Evolutionary conservation across 2,113 vertebrate genomes (phyloP).

Genomic region (Piaya cayana): DNA sequence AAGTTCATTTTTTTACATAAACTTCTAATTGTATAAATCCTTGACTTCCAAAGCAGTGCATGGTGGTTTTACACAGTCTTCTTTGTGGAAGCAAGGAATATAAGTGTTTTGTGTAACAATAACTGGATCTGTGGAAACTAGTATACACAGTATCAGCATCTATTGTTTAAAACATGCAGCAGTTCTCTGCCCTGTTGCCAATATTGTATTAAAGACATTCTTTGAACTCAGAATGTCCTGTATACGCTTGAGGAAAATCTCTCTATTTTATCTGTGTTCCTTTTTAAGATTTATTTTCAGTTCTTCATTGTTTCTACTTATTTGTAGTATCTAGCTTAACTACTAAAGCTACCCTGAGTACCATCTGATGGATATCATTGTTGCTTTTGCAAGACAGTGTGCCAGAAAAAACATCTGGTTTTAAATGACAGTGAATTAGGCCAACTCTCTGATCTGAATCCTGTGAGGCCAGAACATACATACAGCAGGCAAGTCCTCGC

Average conservation of each 20-base stretch:
- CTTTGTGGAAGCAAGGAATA: background rate
- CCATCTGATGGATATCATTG: conserved; percentile 38
- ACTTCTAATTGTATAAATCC: background rate
- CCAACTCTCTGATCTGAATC: conserved; percentile 49
- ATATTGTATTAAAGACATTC: background rate
- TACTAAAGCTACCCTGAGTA: conserved; percentile 5
- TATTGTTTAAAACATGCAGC: background rate
- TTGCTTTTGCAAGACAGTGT: conserved; percentile 30
- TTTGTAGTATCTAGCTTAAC: conserved; percentile 15
- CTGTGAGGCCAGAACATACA: background rate
- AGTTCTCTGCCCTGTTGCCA: background rate
- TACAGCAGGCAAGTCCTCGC: background rate
- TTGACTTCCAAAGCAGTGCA: background rate
- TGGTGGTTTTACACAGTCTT: background rate
- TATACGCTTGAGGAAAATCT: background rate
- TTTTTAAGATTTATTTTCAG: conserved; percentile 25
- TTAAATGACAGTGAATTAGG: conserved; percentile 51
- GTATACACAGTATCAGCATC: background rate
- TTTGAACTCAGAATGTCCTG: conserved; percentile 6
- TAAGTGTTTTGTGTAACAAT: background rate
- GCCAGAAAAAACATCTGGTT: conserved; percentile 58
- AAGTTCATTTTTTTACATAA: background rate
- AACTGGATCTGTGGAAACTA: background rate
- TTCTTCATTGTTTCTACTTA: conserved; percentile 26
- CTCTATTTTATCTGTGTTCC: background rate